These are phyloP conservation scores for Enteromius unitaeniatus DNA, from an alignment of 2,797 vertebrate genomes.

Conservation along the genomic window DNA sequence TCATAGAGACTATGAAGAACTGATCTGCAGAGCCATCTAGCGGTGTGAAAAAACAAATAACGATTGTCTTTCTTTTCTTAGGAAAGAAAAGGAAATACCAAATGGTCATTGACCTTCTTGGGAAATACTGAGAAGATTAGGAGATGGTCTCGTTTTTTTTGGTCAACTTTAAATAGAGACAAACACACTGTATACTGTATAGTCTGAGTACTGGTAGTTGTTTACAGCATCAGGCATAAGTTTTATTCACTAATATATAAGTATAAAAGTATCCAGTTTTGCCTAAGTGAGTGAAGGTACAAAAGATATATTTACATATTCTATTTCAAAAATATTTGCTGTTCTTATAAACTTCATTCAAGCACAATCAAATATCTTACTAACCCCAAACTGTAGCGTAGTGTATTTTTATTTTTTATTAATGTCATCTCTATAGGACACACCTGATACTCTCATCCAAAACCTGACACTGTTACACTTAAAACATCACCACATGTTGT, in stretches of 20 bases:
- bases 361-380: no score
- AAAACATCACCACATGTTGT: no score
- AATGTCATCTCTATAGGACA: not conserved
- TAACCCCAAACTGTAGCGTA: not conserved
- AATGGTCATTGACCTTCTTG: not conserved
- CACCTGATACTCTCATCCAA: not conserved
- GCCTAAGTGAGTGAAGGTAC: not conserved
- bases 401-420: not conserved
- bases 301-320: no score
- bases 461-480: not conserved
- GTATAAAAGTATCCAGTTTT: not conserved
- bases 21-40: constrained; percentile 70
- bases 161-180: not conserved
- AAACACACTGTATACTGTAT: not conserved
- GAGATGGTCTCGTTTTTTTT: not conserved
- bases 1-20: not conserved
- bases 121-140: not conserved
- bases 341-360: no score
- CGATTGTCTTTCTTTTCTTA: no score
- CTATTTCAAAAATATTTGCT: no score
- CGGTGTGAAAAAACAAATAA: constrained; percentile 52
- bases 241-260: no score
- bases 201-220: not conserved
- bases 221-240: not conserved
- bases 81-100: not conserved